These are phyloP conservation scores for Drosophila mimica DNA, from an alignment of 2,888 invertebrate genomes.

Conservation along the genomic window DNA sequence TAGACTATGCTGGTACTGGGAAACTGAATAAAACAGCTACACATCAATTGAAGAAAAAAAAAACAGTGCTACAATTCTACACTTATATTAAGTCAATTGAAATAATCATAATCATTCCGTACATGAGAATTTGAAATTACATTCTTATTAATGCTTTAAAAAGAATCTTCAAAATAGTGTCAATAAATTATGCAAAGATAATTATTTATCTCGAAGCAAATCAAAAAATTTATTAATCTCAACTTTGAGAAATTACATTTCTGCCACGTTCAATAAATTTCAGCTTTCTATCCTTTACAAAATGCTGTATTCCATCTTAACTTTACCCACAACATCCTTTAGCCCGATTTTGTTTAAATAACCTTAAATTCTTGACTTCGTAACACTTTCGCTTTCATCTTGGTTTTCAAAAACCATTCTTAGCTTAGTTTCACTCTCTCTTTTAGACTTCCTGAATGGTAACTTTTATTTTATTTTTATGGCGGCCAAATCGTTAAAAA, in stretches of 20 bases:
- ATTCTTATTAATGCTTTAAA: background rate
- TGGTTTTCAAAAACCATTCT: constrained; percentile 17
- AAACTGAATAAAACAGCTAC: background rate
- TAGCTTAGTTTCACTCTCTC: constrained; percentile 30
- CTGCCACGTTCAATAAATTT: background rate
- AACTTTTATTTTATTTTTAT: constrained; percentile 59
- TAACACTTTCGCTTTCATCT: constrained; percentile 28
- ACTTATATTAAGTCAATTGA: background rate
- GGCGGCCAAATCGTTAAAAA: constrained; percentile 34
- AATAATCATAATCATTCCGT: background rate
- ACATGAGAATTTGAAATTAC: background rate
- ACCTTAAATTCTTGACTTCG: background rate
- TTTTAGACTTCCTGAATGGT: constrained; percentile 19
- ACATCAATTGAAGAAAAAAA: background rate
- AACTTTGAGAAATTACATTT: background rate
- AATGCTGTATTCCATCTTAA: background rate
- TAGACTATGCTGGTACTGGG: background rate
- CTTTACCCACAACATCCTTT: background rate
- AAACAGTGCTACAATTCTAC: background rate
- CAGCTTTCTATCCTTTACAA: background rate
- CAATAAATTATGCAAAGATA: background rate
- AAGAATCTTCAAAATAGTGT: background rate
- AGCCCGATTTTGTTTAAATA: background rate
- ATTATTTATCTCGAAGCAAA: too few species aligned
- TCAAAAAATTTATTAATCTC: background rate